Evolutionary conservation across 2,113 vertebrate species (phyloP).

Genomic region (Phylloscopus trochilus): DNA sequence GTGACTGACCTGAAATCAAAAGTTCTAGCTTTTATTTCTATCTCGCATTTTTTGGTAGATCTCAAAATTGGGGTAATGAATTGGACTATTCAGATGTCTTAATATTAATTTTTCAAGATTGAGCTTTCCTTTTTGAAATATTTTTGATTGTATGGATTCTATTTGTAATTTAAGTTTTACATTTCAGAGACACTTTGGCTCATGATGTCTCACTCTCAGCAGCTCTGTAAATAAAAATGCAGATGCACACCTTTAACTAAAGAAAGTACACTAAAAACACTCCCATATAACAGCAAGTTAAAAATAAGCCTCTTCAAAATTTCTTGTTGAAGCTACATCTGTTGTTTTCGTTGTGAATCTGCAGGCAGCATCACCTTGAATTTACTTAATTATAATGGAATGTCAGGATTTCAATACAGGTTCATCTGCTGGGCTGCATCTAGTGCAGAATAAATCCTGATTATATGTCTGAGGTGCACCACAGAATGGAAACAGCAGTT

Average conservation of each 20-base stretch:
- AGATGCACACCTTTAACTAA: neutral
- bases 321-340: neutral
- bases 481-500: neutral
- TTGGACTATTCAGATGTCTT: neutral
- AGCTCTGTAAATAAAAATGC: neutral
- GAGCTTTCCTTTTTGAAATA: neutral
- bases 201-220: neutral
- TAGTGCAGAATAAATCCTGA: neutral
- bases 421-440: neutral
- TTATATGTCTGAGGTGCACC: neutral
- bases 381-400: neutral
- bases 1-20: neutral
- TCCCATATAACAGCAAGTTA: neutral
- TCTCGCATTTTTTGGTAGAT: neutral
- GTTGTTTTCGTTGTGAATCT: neutral
- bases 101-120: neutral
- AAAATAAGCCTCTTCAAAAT: neutral
- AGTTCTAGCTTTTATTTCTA: neutral
- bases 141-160: neutral
- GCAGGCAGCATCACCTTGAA: neutral
- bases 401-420: neutral
- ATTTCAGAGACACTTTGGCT: neutral
- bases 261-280: neutral
- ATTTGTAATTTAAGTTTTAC: neutral
- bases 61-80: neutral